Conservation (phyloP, 2,888 invertebrate species). For the Apocheima hispidaria region DNA sequence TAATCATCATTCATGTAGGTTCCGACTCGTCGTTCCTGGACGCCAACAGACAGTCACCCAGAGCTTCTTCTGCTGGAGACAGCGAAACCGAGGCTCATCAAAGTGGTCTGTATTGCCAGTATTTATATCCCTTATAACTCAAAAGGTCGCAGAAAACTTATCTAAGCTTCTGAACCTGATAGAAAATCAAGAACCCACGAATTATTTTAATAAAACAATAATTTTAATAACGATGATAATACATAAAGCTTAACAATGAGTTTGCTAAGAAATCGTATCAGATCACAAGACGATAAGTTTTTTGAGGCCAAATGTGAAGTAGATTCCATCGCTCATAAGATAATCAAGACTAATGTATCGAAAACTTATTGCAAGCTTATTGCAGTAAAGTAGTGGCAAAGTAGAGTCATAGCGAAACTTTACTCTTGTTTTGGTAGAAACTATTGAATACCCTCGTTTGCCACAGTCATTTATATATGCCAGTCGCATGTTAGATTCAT, state of each 20-base stretch:
- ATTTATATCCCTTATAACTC: background rate
- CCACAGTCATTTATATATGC: conserved; percentile 73
- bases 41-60: conserved; percentile 77
- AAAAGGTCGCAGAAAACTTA: conserved; percentile 9
- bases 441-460: conserved; percentile 71
- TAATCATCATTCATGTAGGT: conserved; percentile 65
- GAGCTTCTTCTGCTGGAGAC: conserved; percentile 81
- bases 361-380: conserved; percentile 66
- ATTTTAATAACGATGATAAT: too few species aligned
- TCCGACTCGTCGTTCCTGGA: conserved; percentile 82
- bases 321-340: conserved; percentile 14
- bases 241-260: background rate
- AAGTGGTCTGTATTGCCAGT: conserved; percentile 74
- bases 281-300: conserved; percentile 5
- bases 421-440: conserved; percentile 76
- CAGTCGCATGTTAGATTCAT: conserved; percentile 72
- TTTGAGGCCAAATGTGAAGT: conserved; percentile 5
- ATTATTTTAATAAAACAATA: too few species aligned
- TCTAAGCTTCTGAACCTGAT: background rate
- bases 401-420: conserved; percentile 86
- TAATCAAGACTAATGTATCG: conserved; percentile 9
- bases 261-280: background rate
- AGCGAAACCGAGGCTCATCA: conserved; percentile 83
- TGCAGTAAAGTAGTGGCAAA: conserved; percentile 78
- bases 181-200: background rate